These are phyloP conservation scores for Nothobranchius furzeri DNA, from an alignment of 2,113 vertebrate genomes.

Conservation along the genomic window DNA sequence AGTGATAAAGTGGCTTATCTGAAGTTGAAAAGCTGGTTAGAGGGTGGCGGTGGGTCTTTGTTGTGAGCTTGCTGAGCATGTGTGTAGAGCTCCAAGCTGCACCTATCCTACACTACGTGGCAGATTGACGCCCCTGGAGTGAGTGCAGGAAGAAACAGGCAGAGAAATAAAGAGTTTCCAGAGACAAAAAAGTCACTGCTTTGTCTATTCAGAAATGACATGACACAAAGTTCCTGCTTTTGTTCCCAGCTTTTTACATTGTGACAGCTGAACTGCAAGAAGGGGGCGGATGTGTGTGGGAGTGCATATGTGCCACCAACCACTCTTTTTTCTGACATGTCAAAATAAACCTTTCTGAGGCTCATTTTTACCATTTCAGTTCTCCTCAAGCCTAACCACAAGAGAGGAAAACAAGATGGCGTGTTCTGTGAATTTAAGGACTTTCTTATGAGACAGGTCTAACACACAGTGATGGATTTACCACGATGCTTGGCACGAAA, in stretches of 20 bases:
- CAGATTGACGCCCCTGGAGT: conserved; percentile 66
- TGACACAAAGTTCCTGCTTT: conserved; percentile 72
- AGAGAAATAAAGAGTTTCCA: conserved; percentile 50
- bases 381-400: conserved; percentile 38
- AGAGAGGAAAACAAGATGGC: conserved; percentile 19
- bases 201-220: conserved; percentile 75
- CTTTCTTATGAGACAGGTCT: conserved; percentile 23
- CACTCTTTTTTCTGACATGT: conserved; percentile 51
- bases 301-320: conserved; percentile 43
- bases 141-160: conserved; percentile 36
- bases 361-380: conserved; percentile 23
- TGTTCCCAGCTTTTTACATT: conserved; percentile 62
- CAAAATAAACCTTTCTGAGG: conserved; percentile 56
- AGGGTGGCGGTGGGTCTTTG: conserved; percentile 71
- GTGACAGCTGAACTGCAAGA: conserved; percentile 69
- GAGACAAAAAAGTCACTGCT: conserved; percentile 52
- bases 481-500: conserved; percentile 33
- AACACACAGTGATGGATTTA: conserved; percentile 27
- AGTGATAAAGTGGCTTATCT: conserved; percentile 64
- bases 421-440: conserved; percentile 27
- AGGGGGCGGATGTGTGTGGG: conserved; percentile 29
- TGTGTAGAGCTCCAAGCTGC: conserved; percentile 64
- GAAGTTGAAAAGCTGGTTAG: conserved; percentile 66
- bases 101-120: conserved; percentile 68
- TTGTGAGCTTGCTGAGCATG: conserved; percentile 63